Evolutionary conservation across 1,140 invertebrate genomes (phyloP).

Genomic region (Eubasilissa regina): DNA sequence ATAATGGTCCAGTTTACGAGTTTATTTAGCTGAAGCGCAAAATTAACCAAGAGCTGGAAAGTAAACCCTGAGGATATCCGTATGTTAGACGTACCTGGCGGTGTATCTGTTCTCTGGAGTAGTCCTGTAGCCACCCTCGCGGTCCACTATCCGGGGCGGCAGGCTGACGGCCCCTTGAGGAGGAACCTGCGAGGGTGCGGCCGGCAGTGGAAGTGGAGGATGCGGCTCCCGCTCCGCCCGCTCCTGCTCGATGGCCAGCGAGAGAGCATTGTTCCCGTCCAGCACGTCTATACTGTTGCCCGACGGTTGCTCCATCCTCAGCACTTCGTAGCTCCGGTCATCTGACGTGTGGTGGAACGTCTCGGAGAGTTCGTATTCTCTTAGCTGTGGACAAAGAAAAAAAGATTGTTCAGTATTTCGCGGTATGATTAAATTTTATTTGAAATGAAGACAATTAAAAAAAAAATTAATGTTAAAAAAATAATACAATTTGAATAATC

Average conservation of each 20-base stretch:
- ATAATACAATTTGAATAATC: too few relatives aligned
- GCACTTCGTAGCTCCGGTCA: conserved; percentile 83
- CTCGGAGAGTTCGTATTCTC: conserved; percentile 89
- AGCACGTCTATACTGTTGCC: conserved; percentile 76
- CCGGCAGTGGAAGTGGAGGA: conserved; percentile 57
- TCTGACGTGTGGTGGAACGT: conserved; percentile 87
- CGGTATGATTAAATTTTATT: too few relatives aligned
- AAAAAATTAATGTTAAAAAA: too few relatives aligned
- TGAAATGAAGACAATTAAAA: too few relatives aligned
- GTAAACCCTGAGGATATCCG: too few relatives aligned
- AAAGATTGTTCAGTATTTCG: too few relatives aligned
- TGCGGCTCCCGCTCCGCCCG: conserved; percentile 77
- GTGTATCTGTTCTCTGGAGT: conserved; percentile 69
- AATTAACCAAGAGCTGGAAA: neutral
- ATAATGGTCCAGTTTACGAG: too few relatives aligned
- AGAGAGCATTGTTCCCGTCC: conserved; percentile 83
- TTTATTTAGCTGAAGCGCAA: too few relatives aligned
- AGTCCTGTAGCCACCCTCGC: conserved; percentile 64
- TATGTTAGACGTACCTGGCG: conserved; percentile 62
- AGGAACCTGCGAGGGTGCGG: conserved; percentile 73
- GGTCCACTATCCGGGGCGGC: conserved; percentile 57
- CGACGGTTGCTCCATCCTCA: conserved; percentile 78
- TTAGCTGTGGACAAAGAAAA: conserved; percentile 74
- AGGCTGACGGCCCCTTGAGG: conserved; percentile 58
- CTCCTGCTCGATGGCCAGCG: conserved; percentile 84